These are phyloP conservation scores for Hyla sarda DNA, from an alignment of 2,113 vertebrate genomes.

Conservation along the genomic window DNA sequence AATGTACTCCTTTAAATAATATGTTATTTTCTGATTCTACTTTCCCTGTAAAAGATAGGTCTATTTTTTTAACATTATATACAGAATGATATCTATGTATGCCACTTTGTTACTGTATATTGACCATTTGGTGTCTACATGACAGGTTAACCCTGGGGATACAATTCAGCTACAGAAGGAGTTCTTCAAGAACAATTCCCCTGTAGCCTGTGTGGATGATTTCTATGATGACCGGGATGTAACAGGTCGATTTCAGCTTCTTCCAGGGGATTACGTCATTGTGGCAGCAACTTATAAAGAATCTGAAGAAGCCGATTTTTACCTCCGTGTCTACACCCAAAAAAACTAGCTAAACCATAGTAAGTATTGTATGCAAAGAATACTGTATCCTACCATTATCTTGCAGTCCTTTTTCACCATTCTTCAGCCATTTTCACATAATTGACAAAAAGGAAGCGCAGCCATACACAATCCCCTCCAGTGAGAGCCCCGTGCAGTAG, in stretches of 20 bases:
- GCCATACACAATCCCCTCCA: too few species aligned
- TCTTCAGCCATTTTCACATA: too few species aligned
- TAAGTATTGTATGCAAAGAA: neutral
- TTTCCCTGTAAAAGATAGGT: too few species aligned
- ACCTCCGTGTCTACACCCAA: neutral
- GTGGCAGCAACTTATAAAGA: neutral
- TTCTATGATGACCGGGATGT: neutral
- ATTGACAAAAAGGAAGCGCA: too few species aligned
- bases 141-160: neutral
- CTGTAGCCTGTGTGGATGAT: rapidly evolving
- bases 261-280: neutral
- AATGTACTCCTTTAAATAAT: too few species aligned
- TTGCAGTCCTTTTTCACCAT: too few species aligned
- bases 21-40: too few species aligned
- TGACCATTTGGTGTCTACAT: neutral
- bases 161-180: neutral
- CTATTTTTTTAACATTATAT: too few species aligned
- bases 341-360: neutral
- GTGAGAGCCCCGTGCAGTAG: too few species aligned
- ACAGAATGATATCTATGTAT: too few species aligned
- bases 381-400: too few species aligned
- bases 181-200: neutral
- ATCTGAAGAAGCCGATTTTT: neutral
- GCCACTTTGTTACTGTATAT: too few species aligned
- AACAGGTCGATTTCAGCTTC: neutral